Conservation (phyloP, 2,888 invertebrate genomes). For the Nematopogon swammerdamellus region DNA sequence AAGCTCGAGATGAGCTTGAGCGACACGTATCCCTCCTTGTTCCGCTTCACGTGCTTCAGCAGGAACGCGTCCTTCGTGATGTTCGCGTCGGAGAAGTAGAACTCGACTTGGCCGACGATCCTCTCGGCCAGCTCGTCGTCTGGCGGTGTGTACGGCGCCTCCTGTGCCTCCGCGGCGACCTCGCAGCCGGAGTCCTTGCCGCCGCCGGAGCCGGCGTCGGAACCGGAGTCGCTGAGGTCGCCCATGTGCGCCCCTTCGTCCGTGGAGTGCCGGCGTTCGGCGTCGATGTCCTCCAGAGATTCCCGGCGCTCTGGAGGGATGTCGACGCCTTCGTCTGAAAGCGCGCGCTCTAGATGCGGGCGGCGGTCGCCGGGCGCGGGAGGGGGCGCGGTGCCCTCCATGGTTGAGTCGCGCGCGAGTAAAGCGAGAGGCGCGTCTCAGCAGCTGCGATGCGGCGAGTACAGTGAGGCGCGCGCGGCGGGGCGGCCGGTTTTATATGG, state of each 20-base stretch:
- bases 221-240: constrained; percentile 65
- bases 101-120: constrained; percentile 87
- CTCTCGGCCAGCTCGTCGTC: constrained; percentile 74
- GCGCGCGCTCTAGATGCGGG: no score
- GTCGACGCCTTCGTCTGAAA: no score
- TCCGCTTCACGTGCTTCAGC: constrained; percentile 89
- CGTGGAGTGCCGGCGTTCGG: constrained; percentile 44
- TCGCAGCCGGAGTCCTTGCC: constrained; percentile 69
- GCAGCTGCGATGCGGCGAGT: constrained; percentile 31
- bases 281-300: constrained; percentile 43
- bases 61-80: constrained; percentile 94
- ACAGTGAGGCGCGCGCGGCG: constrained; percentile 51
- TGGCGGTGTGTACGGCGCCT: constrained; percentile 65
- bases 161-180: constrained; percentile 53
- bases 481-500: constrained; percentile 32
- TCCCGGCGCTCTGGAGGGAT: constrained; percentile 29
- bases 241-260: constrained; percentile 61
- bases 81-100: constrained; percentile 93
- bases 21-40: constrained; percentile 94
- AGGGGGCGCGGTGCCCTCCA: constrained; percentile 20
- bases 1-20: constrained; percentile 93
- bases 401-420: constrained; percentile 24
- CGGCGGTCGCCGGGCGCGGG: constrained; percentile 25
- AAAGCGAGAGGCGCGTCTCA: constrained; percentile 33
- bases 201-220: constrained; percentile 60